Percentiles rank a stretch among this genome's conserved stretches.
phyloP scores from a whole-genome alignment of 2,113 vertebrate genomes.

The Tetraodon nigroviridis region DNA sequence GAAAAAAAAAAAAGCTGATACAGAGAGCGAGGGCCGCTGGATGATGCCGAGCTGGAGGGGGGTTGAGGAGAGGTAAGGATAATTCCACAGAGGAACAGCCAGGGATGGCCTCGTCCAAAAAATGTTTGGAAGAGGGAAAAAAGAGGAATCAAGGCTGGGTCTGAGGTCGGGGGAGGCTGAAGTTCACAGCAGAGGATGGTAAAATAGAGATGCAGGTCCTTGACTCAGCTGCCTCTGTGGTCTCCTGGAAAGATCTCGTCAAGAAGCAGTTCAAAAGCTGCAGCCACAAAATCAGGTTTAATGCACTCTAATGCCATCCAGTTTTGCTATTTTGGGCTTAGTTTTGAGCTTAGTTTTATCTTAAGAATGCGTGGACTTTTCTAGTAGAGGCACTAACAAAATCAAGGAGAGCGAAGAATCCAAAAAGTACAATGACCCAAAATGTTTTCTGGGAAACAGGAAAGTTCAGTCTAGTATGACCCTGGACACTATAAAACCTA shows the following conservation, averaged over 20 bases:
- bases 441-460: no score
- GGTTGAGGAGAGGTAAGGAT: neutral
- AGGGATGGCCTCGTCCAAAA: slow-evolving; percentile 34
- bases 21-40: slow-evolving; percentile 54
- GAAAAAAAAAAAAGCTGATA: slow-evolving; percentile 57
- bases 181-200: slow-evolving; percentile 2
- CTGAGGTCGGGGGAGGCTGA: slow-evolving; percentile 19
- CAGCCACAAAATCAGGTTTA: neutral
- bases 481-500: no score
- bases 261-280: neutral
- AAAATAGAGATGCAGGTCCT: slow-evolving; percentile 26
- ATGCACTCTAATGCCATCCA: no score
- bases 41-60: slow-evolving; percentile 39
- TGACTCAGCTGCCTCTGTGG: neutral
- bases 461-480: no score
- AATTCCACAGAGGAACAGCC: slow-evolving; percentile 34
- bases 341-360: no score
- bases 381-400: no score
- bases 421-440: no score
- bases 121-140: slow-evolving; percentile 30
- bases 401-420: no score
- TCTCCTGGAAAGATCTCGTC: neutral
- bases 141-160: slow-evolving; percentile 34
- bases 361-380: no score
- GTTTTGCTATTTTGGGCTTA: no score